These are phyloP conservation scores for Urosaurus nigricauda DNA, from an alignment of 2,797 vertebrate species.

Conservation along the genomic window DNA sequence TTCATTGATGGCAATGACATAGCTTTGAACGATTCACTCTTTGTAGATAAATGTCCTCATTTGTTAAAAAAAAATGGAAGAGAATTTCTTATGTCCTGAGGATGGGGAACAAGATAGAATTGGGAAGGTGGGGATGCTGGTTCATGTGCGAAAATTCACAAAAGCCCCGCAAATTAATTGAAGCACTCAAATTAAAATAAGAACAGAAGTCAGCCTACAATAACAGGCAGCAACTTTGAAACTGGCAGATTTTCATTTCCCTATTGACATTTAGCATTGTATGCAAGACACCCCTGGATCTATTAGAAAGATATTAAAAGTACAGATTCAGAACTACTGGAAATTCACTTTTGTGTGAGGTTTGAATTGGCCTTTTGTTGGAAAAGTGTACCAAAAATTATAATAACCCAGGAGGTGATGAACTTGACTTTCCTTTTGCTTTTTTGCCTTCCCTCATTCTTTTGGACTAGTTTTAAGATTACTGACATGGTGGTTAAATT, in stretches of 20 bases:
- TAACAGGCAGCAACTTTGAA: not conserved
- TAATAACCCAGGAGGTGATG: slow-evolving; percentile 72
- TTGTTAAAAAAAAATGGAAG: not conserved
- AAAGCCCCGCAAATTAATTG: not conserved
- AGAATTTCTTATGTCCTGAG: not conserved
- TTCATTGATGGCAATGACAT: too few species aligned
- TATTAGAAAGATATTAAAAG: not conserved
- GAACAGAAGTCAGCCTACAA: not conserved
- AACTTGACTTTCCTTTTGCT: slow-evolving; percentile 69
- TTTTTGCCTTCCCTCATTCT: slow-evolving; percentile 20
- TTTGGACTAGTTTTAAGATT: not conserved
- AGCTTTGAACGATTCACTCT: not conserved
- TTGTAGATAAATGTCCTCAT: not conserved
- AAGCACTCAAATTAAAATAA: not conserved
- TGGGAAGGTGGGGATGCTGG: not conserved
- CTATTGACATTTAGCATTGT: not conserved
- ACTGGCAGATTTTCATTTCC: not conserved
- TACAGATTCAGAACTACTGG: not conserved
- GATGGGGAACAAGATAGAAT: not conserved
- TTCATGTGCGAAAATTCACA: not conserved
- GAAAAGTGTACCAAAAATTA: slow-evolving; percentile 69
- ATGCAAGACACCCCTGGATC: not conserved
- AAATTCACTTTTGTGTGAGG: not conserved
- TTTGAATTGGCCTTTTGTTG: slow-evolving; percentile 44
- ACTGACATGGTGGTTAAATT: too few species aligned